Conservation (phyloP, 2,797 vertebrate species). For the Fistularia commersonii region DNA sequence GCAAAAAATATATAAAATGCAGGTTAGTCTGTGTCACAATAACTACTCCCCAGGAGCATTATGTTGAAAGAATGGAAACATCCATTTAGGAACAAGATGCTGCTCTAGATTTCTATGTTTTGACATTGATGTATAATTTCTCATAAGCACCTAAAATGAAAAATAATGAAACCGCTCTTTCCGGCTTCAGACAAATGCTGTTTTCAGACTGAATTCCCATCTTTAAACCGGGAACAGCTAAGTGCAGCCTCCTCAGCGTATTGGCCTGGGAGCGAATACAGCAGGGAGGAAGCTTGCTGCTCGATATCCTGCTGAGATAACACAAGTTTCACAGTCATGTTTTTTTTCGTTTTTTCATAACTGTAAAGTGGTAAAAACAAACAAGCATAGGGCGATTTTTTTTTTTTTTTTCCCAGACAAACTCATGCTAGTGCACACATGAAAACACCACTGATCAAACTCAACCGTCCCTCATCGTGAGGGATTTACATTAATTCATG, state of each 20-base stretch:
- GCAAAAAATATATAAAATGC: no score
- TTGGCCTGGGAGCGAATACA: constrained; percentile 12
- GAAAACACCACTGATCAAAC: constrained; percentile 38
- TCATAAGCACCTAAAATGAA: constrained; percentile 44
- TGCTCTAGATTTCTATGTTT: constrained; percentile 20
- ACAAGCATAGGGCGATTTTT: constrained; percentile 31
- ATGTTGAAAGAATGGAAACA: not conserved
- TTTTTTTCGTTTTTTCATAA: constrained; percentile 26
- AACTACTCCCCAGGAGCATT: no score
- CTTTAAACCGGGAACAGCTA: not conserved
- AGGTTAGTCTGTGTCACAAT: no score
- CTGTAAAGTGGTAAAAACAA: constrained; percentile 44
- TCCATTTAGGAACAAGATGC: not conserved
- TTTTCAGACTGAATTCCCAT: constrained; percentile 27
- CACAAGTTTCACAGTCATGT: constrained; percentile 49
- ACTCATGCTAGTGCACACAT: constrained; percentile 37
- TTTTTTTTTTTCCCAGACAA: constrained; percentile 17
- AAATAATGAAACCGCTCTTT: constrained; percentile 34
- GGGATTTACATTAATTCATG: constrained; percentile 22
- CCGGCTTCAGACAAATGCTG: constrained; percentile 16
- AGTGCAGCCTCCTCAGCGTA: constrained; percentile 38
- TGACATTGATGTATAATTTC: constrained; percentile 34
- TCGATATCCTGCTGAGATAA: constrained; percentile 58
- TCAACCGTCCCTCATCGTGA: constrained; percentile 15
- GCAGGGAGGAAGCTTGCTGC: constrained; percentile 25